Evolutionary conservation across 2,888 invertebrate species (phyloP).

Genomic region (Coremacera marginata): DNA sequence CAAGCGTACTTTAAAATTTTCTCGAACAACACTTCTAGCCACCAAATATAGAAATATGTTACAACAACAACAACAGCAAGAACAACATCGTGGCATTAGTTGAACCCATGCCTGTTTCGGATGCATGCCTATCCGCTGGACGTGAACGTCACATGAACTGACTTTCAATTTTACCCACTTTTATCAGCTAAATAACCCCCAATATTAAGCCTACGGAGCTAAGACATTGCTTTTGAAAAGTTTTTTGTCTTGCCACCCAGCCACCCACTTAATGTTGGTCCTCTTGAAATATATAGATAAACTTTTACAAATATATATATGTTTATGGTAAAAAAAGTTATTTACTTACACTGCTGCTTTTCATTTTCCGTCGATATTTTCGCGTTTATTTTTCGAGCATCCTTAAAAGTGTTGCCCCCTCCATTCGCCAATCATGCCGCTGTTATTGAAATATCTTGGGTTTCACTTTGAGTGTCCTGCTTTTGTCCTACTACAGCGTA

Average conservation of each 20-base stretch:
- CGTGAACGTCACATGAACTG: slow-evolving; percentile 20
- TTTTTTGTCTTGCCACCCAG: background rate
- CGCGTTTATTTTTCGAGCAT: slow-evolving; percentile 40
- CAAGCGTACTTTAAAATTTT: slow-evolving; percentile 37
- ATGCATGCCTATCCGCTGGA: background rate
- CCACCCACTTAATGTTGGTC: background rate
- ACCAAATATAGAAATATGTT: background rate
- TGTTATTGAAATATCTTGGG: background rate
- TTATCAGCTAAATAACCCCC: slow-evolving; percentile 2
- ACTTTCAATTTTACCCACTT: slow-evolving; percentile 31
- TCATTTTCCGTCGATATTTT: slow-evolving; percentile 40
- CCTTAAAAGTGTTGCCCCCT: slow-evolving; percentile 19
- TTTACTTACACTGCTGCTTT: slow-evolving; percentile 43
- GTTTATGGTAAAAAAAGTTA: slow-evolving; percentile 36
- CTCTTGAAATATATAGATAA: background rate
- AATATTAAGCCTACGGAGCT: background rate
- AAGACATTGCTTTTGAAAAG: background rate
- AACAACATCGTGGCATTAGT: background rate
- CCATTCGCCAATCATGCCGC: background rate
- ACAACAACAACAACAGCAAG: background rate
- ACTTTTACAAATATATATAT: background rate
- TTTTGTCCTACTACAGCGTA: background rate
- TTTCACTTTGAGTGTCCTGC: slow-evolving; percentile 1
- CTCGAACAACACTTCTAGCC: slow-evolving; percentile 27
- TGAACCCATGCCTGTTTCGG: background rate